Evolutionary conservation across 2,113 vertebrate genomes (phyloP).

Genomic region (Gopherus flavomarginatus): DNA sequence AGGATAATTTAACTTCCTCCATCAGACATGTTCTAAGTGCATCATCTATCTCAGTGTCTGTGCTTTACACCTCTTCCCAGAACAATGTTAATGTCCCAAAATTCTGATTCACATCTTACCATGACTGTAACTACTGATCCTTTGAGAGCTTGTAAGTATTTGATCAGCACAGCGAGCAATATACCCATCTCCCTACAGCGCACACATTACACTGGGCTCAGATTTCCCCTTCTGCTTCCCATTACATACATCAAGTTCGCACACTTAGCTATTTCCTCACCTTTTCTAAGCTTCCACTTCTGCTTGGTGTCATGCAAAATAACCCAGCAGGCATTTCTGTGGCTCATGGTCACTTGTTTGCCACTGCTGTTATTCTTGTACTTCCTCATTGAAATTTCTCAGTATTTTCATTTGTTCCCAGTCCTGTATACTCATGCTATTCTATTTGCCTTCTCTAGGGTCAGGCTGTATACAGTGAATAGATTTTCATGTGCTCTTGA

Average conservation of each 20-base stretch:
- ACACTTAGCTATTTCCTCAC: background rate
- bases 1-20: background rate
- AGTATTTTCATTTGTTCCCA: conserved; percentile 12
- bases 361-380: background rate
- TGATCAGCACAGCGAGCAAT: background rate
- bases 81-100: background rate
- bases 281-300: background rate
- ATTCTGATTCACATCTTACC: background rate
- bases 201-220: background rate
- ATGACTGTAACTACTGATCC: accelerated
- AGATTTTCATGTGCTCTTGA: conserved; percentile 28
- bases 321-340: background rate
- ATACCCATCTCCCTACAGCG: background rate
- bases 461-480: background rate
- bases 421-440: background rate
- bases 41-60: background rate
- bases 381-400: background rate
- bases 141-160: background rate
- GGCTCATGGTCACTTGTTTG: background rate
- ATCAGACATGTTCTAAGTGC: background rate
- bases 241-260: background rate
- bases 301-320: background rate
- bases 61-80: background rate
- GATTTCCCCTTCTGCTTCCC: accelerated
- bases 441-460: conserved; percentile 1